Evolutionary conservation across 2,113 vertebrate species (phyloP).

Genomic region (Terrapene triunguis): DNA sequence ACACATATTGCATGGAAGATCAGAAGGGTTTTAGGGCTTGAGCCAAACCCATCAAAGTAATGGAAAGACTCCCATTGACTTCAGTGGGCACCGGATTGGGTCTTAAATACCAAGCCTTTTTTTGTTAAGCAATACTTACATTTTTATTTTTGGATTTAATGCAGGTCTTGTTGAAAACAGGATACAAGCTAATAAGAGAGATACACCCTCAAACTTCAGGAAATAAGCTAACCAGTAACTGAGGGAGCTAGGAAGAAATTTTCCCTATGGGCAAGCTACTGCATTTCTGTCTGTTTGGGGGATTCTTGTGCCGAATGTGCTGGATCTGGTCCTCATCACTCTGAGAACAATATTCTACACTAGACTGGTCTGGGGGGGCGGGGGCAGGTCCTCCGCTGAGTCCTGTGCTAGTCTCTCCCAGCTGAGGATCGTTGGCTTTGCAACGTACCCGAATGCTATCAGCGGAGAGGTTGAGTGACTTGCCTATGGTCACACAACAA

Average conservation of each 20-base stretch:
- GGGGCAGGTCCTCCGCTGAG: too few species aligned
- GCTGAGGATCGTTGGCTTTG: neutral
- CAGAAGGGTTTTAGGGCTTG: neutral
- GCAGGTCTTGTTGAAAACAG: neutral
- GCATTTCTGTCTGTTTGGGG: neutral
- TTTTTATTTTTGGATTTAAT: neutral
- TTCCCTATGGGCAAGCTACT: neutral
- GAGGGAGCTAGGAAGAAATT: neutral
- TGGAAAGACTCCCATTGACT: neutral
- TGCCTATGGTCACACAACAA: neutral
- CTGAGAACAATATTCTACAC: neutral
- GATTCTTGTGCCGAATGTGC: neutral
- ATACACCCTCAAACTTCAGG: neutral
- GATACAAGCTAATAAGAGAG: neutral
- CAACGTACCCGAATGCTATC: too few species aligned
- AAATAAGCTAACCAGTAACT: fast-evolving
- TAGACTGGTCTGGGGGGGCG: neutral
- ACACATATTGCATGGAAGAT: fast-evolving
- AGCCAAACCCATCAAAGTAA: neutral
- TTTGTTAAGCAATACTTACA: neutral
- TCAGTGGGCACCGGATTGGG: fast-evolving
- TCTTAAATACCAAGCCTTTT: neutral
- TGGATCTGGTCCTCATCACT: neutral
- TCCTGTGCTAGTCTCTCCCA: neutral
- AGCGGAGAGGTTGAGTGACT: too few species aligned